Conservation (phyloP, 2,888 invertebrate genomes). For the Lordiphosa fenestrarum region DNA sequence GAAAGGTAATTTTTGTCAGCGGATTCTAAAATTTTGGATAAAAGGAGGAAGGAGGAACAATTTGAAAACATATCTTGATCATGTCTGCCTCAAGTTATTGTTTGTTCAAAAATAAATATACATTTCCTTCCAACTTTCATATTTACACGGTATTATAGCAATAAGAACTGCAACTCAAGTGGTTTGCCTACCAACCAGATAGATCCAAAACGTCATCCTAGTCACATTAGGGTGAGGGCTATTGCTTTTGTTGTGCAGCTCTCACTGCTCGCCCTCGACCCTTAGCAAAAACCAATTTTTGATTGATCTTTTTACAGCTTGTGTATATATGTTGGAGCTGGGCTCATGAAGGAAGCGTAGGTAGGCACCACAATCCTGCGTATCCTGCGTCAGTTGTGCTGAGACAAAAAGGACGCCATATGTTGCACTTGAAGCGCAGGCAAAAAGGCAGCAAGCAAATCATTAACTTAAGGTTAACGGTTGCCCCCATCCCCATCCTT, state of each 20-base stretch:
- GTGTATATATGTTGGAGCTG: constrained; percentile 8
- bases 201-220: constrained; percentile 2
- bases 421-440: constrained; percentile 50
- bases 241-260: neutral
- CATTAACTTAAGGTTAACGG: constrained; percentile 52
- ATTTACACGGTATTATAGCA: no score
- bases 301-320: constrained; percentile 43
- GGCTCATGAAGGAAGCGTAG: constrained; percentile 18
- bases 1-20: no score
- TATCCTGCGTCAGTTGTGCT: constrained; percentile 74
- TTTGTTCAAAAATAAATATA: no score
- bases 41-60: no score
- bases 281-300: constrained; percentile 30
- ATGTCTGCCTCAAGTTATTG: no score
- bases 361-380: constrained; percentile 46
- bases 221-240: constrained; percentile 6
- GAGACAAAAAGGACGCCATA: constrained; percentile 60
- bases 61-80: no score
- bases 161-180: neutral
- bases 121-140: no score
- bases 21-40: no score
- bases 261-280: neutral
- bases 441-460: constrained; percentile 46
- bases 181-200: neutral
- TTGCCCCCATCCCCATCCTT: constrained; percentile 18